A percentile compares a stretch with the other conserved stretches of the same genome.
Evolutionary conservation across 2,888 invertebrate genomes (phyloP).

Genomic region (Tiphia femorata): DNA sequence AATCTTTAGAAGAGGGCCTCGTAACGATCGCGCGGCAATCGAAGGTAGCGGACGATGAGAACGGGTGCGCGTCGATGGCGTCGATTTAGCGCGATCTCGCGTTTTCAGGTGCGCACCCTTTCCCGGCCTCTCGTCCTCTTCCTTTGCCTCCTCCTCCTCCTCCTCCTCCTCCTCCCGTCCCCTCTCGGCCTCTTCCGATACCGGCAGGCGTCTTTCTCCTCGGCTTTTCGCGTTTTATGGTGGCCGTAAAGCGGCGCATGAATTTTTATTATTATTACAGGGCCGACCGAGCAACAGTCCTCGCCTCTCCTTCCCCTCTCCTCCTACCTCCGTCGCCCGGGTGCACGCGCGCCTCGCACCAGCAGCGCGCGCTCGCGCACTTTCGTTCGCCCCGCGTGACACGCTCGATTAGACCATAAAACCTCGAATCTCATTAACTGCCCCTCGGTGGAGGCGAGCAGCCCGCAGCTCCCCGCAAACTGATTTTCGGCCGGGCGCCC

Average conservation of each 20-base stretch:
- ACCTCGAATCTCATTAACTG: slow-evolving; percentile 23
- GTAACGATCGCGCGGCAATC: neutral
- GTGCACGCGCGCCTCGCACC: slow-evolving; percentile 7
- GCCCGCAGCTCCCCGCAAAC: neutral
- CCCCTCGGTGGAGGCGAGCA: neutral
- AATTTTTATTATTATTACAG: slow-evolving; percentile 56
- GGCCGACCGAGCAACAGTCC: slow-evolving; percentile 8
- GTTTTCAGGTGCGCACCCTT: slow-evolving; percentile 1
- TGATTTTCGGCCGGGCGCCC: slow-evolving; percentile 2
- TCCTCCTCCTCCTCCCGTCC: slow-evolving; percentile 12
- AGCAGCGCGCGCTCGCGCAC: neutral
- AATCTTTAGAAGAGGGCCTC: neutral
- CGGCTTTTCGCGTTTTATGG: slow-evolving; percentile 50
- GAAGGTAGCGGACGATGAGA: neutral
- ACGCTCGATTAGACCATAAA: slow-evolving; percentile 30
- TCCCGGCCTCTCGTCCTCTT: neutral
- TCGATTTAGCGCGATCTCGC: neutral
- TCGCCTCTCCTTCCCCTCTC: neutral
- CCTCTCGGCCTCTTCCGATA: slow-evolving; percentile 8
- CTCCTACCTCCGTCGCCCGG: neutral
- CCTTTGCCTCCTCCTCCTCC: neutral
- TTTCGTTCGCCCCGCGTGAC: slow-evolving; percentile 11
- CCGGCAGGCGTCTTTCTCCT: slow-evolving; percentile 17
- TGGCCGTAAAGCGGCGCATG: slow-evolving; percentile 52
- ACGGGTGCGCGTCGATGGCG: neutral